A percentile compares a stretch with the other conserved stretches of the same genome.
Conservation (phyloP, 2,797 vertebrate genomes). For the Neosalanx taihuensis region DNA sequence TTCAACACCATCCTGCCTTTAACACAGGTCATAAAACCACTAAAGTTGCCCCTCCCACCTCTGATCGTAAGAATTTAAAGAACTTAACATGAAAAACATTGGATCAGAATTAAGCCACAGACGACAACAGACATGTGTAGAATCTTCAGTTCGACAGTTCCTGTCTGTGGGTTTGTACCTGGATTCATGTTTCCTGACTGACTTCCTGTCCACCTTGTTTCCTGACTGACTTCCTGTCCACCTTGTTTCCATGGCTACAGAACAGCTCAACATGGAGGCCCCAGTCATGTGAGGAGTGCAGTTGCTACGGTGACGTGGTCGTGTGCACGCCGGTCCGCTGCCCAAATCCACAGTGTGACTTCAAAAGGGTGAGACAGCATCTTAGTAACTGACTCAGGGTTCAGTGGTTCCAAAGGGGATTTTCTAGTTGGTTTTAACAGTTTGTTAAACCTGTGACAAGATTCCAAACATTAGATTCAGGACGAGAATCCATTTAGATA, state of each 20-base stretch:
- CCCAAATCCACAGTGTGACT: constrained; percentile 81
- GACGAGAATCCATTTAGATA: constrained; percentile 19
- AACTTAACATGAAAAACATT: no score
- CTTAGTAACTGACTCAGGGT: background rate
- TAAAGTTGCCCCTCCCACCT: no score
- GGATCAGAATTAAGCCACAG: no score
- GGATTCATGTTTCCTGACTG: background rate
- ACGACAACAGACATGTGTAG: no score
- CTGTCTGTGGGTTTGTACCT: background rate
- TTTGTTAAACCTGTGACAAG: no score
- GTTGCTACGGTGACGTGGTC: constrained; percentile 74
- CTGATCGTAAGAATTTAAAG: no score
- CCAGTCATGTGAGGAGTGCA: constrained; percentile 83
- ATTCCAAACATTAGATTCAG: background rate
- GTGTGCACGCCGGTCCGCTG: constrained; percentile 78
- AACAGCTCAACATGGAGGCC: constrained; percentile 86
- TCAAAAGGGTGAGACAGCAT: constrained; percentile 77
- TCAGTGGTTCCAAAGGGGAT: background rate
- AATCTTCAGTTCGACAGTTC: background rate
- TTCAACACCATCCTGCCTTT: no score
- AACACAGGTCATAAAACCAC: no score
- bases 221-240: constrained; percentile 17
- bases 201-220: no score
- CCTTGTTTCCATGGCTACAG: constrained; percentile 66
- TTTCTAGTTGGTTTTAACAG: background rate